Percentiles rank a stretch among this genome's conserved stretches.
phyloP scores from a whole-genome alignment of 2,888 invertebrate species.

The Buathra laborator region DNA sequence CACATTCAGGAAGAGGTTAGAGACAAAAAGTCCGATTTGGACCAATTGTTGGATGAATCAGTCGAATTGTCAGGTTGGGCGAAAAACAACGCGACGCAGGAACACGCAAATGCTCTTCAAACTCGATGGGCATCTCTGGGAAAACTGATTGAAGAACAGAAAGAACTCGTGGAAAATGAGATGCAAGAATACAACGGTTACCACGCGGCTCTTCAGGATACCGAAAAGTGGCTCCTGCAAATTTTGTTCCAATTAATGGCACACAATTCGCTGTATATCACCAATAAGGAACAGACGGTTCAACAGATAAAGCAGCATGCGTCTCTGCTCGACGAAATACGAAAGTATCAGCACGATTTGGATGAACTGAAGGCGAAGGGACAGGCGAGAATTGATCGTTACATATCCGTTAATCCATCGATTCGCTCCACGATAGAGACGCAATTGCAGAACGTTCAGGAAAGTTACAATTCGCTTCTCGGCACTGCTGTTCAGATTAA shows the following conservation, averaged over 20 bases:
- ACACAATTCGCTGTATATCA: slow-evolving; percentile 96
- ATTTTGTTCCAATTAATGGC: slow-evolving; percentile 98
- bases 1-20: slow-evolving; percentile 93
- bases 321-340: slow-evolving; percentile 91
- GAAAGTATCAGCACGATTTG: slow-evolving; percentile 92
- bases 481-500: slow-evolving; percentile 97
- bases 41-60: slow-evolving; percentile 91
- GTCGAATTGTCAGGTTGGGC: slow-evolving; percentile 91
- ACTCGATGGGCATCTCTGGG: slow-evolving; percentile 90
- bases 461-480: slow-evolving; percentile 95
- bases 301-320: slow-evolving; percentile 97
- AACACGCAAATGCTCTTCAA: slow-evolving; percentile 89
- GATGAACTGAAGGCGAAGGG: slow-evolving; percentile 95
- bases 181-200: slow-evolving; percentile 95
- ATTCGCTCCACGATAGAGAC: slow-evolving; percentile 93
- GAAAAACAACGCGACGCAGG: slow-evolving; percentile 88
- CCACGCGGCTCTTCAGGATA: slow-evolving; percentile 95
- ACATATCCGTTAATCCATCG: slow-evolving; percentile 90
- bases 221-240: slow-evolving; percentile 97
- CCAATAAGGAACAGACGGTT: slow-evolving; percentile 95
- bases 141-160: slow-evolving; percentile 88
- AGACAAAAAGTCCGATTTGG: slow-evolving; percentile 92
- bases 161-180: slow-evolving; percentile 91
- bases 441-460: slow-evolving; percentile 95
- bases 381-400: slow-evolving; percentile 93